Conservation (phyloP, 2,888 invertebrate species). For the Napeogenes sylphis region DNA sequence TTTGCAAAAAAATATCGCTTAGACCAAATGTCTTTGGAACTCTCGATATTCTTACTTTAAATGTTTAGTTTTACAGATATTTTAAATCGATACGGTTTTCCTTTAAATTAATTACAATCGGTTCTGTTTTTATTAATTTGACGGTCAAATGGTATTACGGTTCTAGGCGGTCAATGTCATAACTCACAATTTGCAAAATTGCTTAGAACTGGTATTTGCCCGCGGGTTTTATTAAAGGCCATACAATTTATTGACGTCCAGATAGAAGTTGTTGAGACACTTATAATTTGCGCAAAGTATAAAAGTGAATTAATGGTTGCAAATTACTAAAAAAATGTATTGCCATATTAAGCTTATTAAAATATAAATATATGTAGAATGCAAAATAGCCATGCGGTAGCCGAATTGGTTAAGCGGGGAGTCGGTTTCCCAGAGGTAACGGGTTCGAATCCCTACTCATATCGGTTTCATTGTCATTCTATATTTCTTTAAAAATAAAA, state of each 20-base stretch:
- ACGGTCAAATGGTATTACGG: conserved; percentile 2
- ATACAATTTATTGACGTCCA: conserved; percentile 7
- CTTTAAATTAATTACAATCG: not conserved
- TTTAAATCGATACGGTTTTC: not conserved
- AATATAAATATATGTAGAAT: no score
- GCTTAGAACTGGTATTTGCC: conserved; percentile 12
- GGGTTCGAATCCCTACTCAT: no score
- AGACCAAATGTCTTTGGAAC: no score
- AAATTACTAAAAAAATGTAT: not conserved
- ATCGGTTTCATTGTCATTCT: no score
- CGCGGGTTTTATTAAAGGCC: conserved; percentile 10
- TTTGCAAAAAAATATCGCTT: no score
- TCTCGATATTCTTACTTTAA: no score
- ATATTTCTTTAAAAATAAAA: no score
- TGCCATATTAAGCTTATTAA: no score
- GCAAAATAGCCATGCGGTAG: no score
- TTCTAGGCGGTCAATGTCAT: conserved; percentile 11
- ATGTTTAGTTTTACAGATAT: not conserved
- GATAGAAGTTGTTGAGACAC: not conserved
- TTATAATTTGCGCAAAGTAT: not conserved
- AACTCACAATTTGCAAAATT: conserved; percentile 17
- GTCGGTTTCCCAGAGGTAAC: no score
- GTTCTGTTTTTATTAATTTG: conserved; percentile 3
- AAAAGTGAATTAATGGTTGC: not conserved
- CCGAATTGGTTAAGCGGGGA: no score